Base-by-base conservation (phyloP, 2,888 invertebrate genomes). In the Glaucopsyche alexis region DNA sequence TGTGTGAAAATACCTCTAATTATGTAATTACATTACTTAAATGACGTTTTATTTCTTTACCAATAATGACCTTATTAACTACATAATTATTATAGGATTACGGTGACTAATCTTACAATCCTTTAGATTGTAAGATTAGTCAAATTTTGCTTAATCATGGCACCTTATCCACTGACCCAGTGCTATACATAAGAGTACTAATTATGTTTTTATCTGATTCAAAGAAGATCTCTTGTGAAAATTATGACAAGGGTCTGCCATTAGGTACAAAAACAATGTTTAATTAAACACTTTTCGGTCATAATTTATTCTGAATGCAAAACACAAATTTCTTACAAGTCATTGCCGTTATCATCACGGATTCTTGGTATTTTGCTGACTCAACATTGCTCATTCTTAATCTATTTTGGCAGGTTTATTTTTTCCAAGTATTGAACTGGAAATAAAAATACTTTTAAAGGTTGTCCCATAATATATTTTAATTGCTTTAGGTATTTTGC, bases 321-420 rank as follows among this genome's bases (percentile, higher is more conserved):
- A 49, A 49, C 49, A 49, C 47, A 14, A 49, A 69, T 69, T 69
- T 69, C 29, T 13, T 29, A 2, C 14, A 8, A 19, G 69, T 69
- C 69, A 69, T 69, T 13, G 69, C 69, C 69, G 49, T 49, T 49
- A 69, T 69, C 29, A 47, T 69, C 69, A 69, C 49, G 49, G 16
- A 29, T 69, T 66, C 40, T 66, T 67, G 7, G 6, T 49, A 29
- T 69, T 69, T 29, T 69, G 69, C 69, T 47, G 47, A 69, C 47
- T 69, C 69, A 69, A 49, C 47, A 49, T 69, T 49, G 49, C 29
- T 7, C 47, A 69, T 47, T 69, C 49, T 45, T 29, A 29, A 49
- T 29, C 19, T 8, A 69, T 69, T 69, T 14, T 69, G 49, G 29
- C 60, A 13, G 13, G 60, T 38, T 60, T 60, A 60, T 60, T 60